Conservation (phyloP, 2,113 vertebrate species). For the Chloropsis cyanopogon region DNA sequence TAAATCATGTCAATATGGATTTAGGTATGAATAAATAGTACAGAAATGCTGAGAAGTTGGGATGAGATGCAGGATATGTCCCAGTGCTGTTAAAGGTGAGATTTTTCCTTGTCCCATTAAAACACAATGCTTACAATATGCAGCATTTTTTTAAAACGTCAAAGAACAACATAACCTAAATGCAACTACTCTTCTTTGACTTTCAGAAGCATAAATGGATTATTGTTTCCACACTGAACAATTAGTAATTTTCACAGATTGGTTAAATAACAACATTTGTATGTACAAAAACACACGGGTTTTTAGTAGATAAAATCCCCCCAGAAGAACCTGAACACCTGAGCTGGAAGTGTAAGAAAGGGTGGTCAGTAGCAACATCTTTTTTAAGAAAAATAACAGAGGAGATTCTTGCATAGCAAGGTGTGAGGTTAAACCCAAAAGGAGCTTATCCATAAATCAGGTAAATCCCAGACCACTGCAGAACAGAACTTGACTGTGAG, state of each 20-base stretch:
- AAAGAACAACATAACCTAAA: slow-evolving; percentile 82
- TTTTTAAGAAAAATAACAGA: slow-evolving; percentile 64
- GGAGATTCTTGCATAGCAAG: slow-evolving; percentile 79
- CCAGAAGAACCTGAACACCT: slow-evolving; percentile 73
- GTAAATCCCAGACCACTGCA: slow-evolving; percentile 45
- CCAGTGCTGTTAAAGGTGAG: slow-evolving; percentile 52
- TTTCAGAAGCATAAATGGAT: slow-evolving; percentile 66
- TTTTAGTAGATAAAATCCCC: slow-evolving; percentile 63
- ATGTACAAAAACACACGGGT: slow-evolving; percentile 66
- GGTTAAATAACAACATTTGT: slow-evolving; percentile 59
- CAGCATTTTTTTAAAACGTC: slow-evolving; percentile 73
- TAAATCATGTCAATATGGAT: slow-evolving; percentile 61
- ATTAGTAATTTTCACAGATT: slow-evolving; percentile 55
- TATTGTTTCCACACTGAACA: slow-evolving; percentile 64
- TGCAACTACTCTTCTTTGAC: slow-evolving; percentile 67
- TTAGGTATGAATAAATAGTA: slow-evolving; percentile 83
- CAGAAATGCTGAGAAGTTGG: slow-evolving; percentile 77
- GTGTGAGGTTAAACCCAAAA: slow-evolving; percentile 62
- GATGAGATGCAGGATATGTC: slow-evolving; percentile 72
- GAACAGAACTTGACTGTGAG: slow-evolving; percentile 45
- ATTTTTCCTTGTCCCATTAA: slow-evolving; percentile 62
- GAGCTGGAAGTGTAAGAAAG: slow-evolving; percentile 71
- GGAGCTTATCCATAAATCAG: slow-evolving; percentile 45
- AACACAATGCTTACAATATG: slow-evolving; percentile 83
- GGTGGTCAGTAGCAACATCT: slow-evolving; percentile 59